Evolutionary conservation across 2,888 invertebrate genomes (phyloP).

Genomic region (Leucophenga maculata): DNA sequence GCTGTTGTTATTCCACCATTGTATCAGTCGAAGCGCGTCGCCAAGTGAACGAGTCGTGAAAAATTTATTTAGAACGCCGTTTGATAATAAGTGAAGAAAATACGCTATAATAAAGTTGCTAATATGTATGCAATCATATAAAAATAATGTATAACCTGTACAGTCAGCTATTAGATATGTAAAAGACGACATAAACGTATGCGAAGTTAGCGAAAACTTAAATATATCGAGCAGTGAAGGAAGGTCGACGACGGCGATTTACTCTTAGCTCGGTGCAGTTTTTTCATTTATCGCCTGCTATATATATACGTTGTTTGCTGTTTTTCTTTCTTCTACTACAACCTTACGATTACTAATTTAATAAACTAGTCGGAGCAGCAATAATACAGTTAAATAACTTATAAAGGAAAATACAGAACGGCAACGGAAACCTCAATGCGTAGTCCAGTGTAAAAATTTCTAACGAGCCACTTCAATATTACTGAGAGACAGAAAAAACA

Average conservation of each 20-base stretch:
- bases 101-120: constrained; percentile 51
- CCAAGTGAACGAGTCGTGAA: constrained; percentile 39
- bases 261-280: constrained; percentile 31
- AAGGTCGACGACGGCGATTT: constrained; percentile 46
- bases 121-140: constrained; percentile 45
- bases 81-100: constrained; percentile 33
- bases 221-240: constrained; percentile 33
- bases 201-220: constrained; percentile 9
- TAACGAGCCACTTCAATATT: constrained; percentile 43
- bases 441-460: constrained; percentile 59
- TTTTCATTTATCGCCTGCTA: constrained; percentile 18
- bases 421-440: constrained; percentile 32
- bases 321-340: constrained; percentile 28
- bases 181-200: constrained; percentile 28
- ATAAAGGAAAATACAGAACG: constrained; percentile 36
- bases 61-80: constrained; percentile 40
- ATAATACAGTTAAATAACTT: constrained; percentile 39
- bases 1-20: no score
- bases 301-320: constrained; percentile 16
- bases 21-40: constrained; percentile 31
- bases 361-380: constrained; percentile 37
- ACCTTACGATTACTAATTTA: constrained; percentile 29
- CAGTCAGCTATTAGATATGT: constrained; percentile 2
- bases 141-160: constrained; percentile 21
- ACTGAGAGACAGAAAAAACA: constrained; percentile 47